A percentile compares a stretch with the other conserved stretches of the same genome.
Evolutionary conservation across 2,888 invertebrate genomes (phyloP).

Genomic region (Pammene aurita): DNA sequence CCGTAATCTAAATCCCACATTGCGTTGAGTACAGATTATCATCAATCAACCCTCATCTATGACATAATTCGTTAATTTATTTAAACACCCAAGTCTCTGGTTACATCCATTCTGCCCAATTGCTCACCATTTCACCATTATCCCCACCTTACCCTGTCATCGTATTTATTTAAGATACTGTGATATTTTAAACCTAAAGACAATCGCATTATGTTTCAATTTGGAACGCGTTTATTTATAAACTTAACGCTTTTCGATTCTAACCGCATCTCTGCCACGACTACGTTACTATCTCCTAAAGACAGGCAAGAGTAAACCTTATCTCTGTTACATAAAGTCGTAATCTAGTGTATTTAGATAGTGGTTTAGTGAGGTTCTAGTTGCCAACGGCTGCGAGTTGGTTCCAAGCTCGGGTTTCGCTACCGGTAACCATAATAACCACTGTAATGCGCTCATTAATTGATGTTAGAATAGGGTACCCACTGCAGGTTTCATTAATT

Average conservation of each 20-base stretch:
- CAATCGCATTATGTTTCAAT: neutral
- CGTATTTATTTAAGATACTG: neutral
- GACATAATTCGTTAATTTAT: slow-evolving; percentile 55
- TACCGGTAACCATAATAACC: slow-evolving; percentile 27
- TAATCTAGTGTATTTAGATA: neutral
- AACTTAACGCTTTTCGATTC: slow-evolving; percentile 13
- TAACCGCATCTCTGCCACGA: neutral
- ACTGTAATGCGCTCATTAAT: slow-evolving; percentile 20
- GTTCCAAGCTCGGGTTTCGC: slow-evolving; percentile 40
- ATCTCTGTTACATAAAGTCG: neutral
- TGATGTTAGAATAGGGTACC: slow-evolving; percentile 12
- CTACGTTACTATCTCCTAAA: neutral
- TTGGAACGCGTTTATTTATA: neutral
- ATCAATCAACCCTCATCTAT: slow-evolving; percentile 37
- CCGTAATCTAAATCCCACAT: slow-evolving; percentile 9
- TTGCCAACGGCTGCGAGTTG: slow-evolving; percentile 14
- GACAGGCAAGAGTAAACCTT: slow-evolving; percentile 5
- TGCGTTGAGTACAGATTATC: slow-evolving; percentile 16
- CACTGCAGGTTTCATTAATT: neutral
- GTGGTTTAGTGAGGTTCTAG: slow-evolving; percentile 15
- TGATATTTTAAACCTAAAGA: neutral
- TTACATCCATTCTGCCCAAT: slow-evolving; percentile 74
- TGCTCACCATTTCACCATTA: slow-evolving; percentile 69
- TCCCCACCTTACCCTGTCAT: slow-evolving; percentile 41
- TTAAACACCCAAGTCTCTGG: slow-evolving; percentile 62